Evolutionary conservation across 1,140 invertebrate species (phyloP).

Genomic region (Brachionus rubens): DNA sequence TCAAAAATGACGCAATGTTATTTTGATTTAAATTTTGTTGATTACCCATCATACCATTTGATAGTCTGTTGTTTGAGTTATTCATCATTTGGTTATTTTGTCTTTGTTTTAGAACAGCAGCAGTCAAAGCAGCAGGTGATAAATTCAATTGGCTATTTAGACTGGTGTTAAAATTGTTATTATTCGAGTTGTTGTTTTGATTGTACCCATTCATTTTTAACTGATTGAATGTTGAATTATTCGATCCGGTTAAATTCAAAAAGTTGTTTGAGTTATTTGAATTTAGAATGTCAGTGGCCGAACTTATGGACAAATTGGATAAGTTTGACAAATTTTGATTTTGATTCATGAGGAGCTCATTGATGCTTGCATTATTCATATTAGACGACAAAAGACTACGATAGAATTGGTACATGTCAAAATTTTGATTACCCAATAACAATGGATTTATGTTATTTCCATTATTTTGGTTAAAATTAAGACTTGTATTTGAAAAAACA

Average conservation of each 20-base stretch:
- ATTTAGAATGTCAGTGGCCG: slow-evolving; percentile 3
- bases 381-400: neutral
- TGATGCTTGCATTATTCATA: neutral
- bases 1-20: slow-evolving; percentile 17
- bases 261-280: slow-evolving; percentile 27
- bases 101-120: slow-evolving; percentile 5
- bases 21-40: slow-evolving; percentile 10
- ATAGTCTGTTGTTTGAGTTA: neutral
- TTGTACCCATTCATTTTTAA: slow-evolving; percentile 14
- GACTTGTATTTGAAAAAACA: slow-evolving; percentile 10
- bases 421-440: neutral
- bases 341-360: neutral
- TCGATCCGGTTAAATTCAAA: neutral
- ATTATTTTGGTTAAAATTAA: neutral
- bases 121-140: neutral
- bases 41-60: neutral
- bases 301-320: slow-evolving; percentile 14
- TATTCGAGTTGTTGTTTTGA: neutral
- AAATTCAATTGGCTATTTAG: neutral
- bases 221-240: slow-evolving; percentile 24
- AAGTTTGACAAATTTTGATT: neutral
- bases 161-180: neutral
- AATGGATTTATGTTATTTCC: neutral
- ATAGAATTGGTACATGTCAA: slow-evolving; percentile 36
- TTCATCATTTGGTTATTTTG: slow-evolving; percentile 19